These are phyloP conservation scores for Pristiophorus japonicus DNA, from an alignment of 2,113 vertebrate species.

Conservation along the genomic window DNA sequence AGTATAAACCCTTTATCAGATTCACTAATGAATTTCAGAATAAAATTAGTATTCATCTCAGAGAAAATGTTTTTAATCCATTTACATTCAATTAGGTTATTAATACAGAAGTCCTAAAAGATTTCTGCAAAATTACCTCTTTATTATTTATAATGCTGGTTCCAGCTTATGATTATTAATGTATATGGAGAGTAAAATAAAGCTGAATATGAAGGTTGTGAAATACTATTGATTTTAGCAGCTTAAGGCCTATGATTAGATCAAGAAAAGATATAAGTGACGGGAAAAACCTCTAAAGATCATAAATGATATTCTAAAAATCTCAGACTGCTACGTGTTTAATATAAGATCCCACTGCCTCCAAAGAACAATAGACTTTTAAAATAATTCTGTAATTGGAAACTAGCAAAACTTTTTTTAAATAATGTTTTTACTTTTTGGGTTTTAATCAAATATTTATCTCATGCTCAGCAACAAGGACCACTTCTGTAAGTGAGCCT, in stretches of 20 bases:
- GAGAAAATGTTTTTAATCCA: neutral
- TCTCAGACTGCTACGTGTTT: neutral
- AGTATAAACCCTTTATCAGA: neutral
- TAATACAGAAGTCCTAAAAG: neutral
- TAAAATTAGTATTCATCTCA: neutral
- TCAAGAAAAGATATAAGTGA: neutral
- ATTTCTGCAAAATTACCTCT: neutral
- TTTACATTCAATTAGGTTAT: slow-evolving; percentile 1
- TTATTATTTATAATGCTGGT: neutral
- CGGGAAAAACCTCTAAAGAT: neutral
- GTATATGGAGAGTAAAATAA: neutral
- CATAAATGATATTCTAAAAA: neutral
- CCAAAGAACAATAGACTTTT: neutral
- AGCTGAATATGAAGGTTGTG: neutral
- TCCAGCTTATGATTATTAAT: neutral
- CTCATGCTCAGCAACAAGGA: no score
- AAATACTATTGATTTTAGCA: neutral
- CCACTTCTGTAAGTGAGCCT: no score
- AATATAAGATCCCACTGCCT: neutral
- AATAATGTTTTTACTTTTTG: neutral
- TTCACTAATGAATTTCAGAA: neutral
- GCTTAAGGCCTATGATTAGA: neutral
- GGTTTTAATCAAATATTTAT: neutral
- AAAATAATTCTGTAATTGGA: neutral
- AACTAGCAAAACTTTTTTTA: neutral